Base-by-base conservation (phyloP, 1,140 invertebrate genomes). In the Zaprionus camerounensis region DNA sequence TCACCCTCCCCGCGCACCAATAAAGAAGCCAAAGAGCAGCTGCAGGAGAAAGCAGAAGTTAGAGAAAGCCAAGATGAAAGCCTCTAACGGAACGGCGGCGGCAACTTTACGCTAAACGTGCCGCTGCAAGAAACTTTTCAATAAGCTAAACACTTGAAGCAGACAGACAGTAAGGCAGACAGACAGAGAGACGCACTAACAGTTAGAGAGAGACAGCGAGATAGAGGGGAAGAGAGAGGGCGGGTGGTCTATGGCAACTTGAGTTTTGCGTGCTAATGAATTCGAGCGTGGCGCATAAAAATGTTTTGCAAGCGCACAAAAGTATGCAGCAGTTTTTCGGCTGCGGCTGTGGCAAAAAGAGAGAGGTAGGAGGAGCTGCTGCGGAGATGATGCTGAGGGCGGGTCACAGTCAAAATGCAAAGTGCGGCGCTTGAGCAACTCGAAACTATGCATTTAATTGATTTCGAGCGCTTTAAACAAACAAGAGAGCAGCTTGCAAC, bases 391-490 rank as follows among this genome's bases (percentile, higher is more conserved):
- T 12, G 24, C 24, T 24, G 12, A 22, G 38, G 17, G n/a, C 26
- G 20, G 36, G 15, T 36, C 17, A 26, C 34, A n/a, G 36, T 26
- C 53, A 56, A 76, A 71, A 69, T 76, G 74, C 74, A 76, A 71
- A 61, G 44, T 49, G 44, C 46, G 57, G 17, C 65, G 57, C 61
- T 76, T 57, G 64, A 73, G 82, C 68, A 84, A 90, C 78, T 88
- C 53, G 71, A 90, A 88, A 84, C 85, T 88, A 90, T 90, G 84
- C 84, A 88, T 88, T 88, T 88, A 88, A 88, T 88, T 88, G 84
- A 88, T 88, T 88, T 88, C 69, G 71, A 90, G 85, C 72, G 71
- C 78, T 82, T 81, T 66, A 79, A 83, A 57, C 77, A 82, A 87
- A 87, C 71, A 62, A 67, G 38, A 22, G 28, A 34, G 38, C 51